phyloP scores from a whole-genome alignment of 2,113 vertebrate genomes.

The Pontoporia blainvillei region DNA sequence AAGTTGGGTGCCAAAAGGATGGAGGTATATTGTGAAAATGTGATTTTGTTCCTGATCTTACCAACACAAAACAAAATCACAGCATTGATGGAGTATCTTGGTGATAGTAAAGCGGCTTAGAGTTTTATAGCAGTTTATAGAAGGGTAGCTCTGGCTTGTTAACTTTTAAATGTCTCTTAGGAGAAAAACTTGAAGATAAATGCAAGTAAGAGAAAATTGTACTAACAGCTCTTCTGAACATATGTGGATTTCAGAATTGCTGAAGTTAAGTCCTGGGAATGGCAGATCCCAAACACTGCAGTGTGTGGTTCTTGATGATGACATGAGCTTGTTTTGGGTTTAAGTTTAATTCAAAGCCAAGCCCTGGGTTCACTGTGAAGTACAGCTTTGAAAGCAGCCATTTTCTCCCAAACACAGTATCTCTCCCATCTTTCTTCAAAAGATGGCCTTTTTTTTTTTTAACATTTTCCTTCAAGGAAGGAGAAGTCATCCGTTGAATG shows the following conservation, averaged over 20 bases:
- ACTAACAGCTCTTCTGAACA: neutral
- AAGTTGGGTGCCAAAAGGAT: neutral
- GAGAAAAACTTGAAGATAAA: neutral
- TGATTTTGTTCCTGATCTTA: neutral
- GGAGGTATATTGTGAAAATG: neutral
- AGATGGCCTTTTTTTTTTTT: constrained; percentile 16
- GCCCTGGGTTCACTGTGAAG: constrained; percentile 15
- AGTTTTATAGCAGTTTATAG: neutral
- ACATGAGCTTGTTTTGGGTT: neutral
- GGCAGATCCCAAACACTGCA: neutral
- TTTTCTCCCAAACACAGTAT: constrained; percentile 40
- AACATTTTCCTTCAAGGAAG: constrained; percentile 25
- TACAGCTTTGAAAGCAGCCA: constrained; percentile 46
- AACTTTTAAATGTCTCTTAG: neutral
- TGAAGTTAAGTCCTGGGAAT: neutral
- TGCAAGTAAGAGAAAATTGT: neutral
- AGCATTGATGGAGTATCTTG: neutral
- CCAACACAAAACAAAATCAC: neutral
- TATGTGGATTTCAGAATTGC: neutral
- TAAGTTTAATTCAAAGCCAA: constrained; percentile 48
- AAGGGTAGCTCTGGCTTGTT: neutral
- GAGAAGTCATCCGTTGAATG: neutral
- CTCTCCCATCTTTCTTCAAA: constrained; percentile 55
- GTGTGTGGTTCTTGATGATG: neutral
- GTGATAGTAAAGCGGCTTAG: neutral